Evolutionary conservation across 2,113 vertebrate species (phyloP), one percentile per base, ranked within the genome.

Genomic region (Notechis scutatus): DNA sequence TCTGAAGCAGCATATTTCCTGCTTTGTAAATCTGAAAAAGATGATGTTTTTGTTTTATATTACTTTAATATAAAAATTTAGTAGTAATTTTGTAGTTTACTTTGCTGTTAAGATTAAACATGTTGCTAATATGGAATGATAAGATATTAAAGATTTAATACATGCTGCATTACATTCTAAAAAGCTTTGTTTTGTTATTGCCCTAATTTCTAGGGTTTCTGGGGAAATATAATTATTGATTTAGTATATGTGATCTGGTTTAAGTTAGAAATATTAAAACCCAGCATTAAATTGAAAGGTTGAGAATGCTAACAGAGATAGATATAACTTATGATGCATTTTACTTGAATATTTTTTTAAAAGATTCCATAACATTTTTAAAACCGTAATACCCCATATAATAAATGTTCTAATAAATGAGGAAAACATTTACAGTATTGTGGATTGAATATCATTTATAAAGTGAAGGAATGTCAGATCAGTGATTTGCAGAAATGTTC

Each of bases 81-180:
- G 56, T 45, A 91, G 64, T 87, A 54, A 34, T 54, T 11, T 64
- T 29, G 88, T 23, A 90, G 87, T 45, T 47, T 87, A 2, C 34
- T 18, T 47, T 57, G 23, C 26, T 90, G 4, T 39, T 88, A 74
- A 64, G 57, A 24, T 54, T 92, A 88, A 4, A 9, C 89, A 3
- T 47, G 1, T 91, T 2, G 93, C 92, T 74, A 81, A 88, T 45
- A 39, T 56, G 20, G 87, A 23, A 29, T 20, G 23, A n/a, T 89
- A 39, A 24, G 26, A 92, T 11, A 54, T 1, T 14, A 90, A 55
- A 26, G 12, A 47, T 59, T 59, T 15, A 91, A 85, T 39, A 52
- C 92, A 21, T 91, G 91, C 45, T 90, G 91, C 10, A 85, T 94
- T 1, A 88, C 93, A 94, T 92, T 89, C 54, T 92, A 14, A 92